A percentile compares a stretch with the other conserved stretches of the same genome.
These are phyloP conservation scores for Osmoderma eremita DNA, from an alignment of 2,888 invertebrate species.

Conservation along the genomic window DNA sequence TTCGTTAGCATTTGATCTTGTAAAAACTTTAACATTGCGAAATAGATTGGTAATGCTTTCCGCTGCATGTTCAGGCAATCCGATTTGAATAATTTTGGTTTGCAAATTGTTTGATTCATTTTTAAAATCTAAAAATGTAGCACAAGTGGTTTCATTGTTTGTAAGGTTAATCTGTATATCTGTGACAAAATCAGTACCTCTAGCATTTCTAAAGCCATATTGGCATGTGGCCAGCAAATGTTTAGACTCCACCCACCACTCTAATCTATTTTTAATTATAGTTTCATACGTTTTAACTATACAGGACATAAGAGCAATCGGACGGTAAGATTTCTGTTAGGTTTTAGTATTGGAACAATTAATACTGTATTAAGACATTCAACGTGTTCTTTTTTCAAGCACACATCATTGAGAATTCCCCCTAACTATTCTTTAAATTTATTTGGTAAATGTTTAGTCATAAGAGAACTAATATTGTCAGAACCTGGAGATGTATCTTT, in stretches of 20 bases:
- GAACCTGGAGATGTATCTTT: not conserved
- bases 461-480: not conserved
- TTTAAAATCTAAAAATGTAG: too few species aligned
- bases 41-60: too few species aligned
- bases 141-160: too few species aligned
- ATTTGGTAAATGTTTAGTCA: not conserved
- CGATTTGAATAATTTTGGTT: too few species aligned
- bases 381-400: not conserved
- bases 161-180: too few species aligned
- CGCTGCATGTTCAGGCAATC: too few species aligned
- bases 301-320: constrained; percentile 15
- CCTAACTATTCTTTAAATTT: not conserved
- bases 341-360: not conserved
- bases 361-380: not conserved
- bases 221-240: not conserved
- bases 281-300: constrained; percentile 13
- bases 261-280: constrained; percentile 18
- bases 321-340: constrained; percentile 6
- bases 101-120: too few species aligned
- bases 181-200: too few species aligned
- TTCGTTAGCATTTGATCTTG: too few species aligned
- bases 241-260: constrained; percentile 21
- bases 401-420: constrained; percentile 19
- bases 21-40: too few species aligned
- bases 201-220: too few species aligned